Evolutionary conservation across 2,113 vertebrate genomes (phyloP), one percentile per base, ranked within the genome.

Genomic region (Agapornis roseicollis): DNA sequence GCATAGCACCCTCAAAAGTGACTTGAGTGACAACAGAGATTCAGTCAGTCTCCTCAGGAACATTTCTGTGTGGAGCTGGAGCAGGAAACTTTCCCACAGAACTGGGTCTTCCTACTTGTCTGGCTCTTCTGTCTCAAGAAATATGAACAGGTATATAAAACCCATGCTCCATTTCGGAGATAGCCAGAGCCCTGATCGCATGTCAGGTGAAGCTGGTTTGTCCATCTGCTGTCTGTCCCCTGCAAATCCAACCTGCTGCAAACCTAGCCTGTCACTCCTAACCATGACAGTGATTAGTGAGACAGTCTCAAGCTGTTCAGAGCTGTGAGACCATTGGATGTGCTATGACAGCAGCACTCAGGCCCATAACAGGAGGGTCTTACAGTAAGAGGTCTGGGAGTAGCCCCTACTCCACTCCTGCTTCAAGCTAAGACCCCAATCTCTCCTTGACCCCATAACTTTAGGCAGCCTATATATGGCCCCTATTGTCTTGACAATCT

Each of bases 171-270:
- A 2, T 10, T 42, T 88, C 63, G 58, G 46, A 84, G 11, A 18
- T 27, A 22, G 17, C 91, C 24, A 49, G 42, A 87, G 28, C 37
- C 1, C 0, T 4, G 35, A 68, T 10, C 0, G 0, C 15, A 7
- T 2, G 7, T 31, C 37, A 83, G 42, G 25, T 13, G 20, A n/a
- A 72, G 20, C 7, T 27, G 6, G 6, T 46, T 71, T 81, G 14
- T 35, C 22, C n/a, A 35, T 35, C 33, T 58, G 33, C 23, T 35
- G 33, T 58, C 33, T 58, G 22, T 58, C n/a, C 39, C 44, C 82
- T 64, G 80, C 33, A 49, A 74, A 47, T 17, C 39, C 50, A 60
- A 17, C 13, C 29, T 29, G 4, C n/a, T 39, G 31, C 31, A 53
- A 35, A 64, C 25, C 35, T 29, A 9, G 6, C 17, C 29, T 66